A percentile compares a stretch with the other conserved stretches of the same genome.
These are phyloP conservation scores for Fragum sueziense DNA, from an alignment of 2,888 invertebrate species.

Conservation along the genomic window DNA sequence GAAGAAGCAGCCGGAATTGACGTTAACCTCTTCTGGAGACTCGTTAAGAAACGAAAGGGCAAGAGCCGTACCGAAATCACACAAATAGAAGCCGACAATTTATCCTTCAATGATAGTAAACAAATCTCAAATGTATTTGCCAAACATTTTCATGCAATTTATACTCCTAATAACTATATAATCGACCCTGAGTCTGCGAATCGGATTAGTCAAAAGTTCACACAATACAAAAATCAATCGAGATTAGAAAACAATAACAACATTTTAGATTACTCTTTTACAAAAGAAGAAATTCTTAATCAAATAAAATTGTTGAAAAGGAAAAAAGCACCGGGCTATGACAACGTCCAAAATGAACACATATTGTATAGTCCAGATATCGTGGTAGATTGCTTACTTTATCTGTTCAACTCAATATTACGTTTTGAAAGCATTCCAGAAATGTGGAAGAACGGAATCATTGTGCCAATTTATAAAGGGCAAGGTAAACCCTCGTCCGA, in stretches of 20 bases:
- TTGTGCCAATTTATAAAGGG: not conserved
- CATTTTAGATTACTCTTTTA: not conserved
- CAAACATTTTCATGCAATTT: too few relatives aligned
- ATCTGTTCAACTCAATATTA: not conserved
- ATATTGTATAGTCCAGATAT: not conserved
- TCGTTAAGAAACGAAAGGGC: too few relatives aligned
- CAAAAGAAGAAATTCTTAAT: not conserved
- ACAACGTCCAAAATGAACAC: not conserved
- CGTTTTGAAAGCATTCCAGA: not conserved
- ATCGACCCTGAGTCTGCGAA: too few relatives aligned
- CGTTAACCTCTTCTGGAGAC: too few relatives aligned
- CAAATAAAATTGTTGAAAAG: too few relatives aligned
- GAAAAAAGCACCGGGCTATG: not conserved
- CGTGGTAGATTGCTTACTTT: not conserved
- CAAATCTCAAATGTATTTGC: too few relatives aligned
- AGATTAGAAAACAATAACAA: not conserved
- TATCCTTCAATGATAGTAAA: too few relatives aligned
- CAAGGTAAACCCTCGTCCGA: not conserved
- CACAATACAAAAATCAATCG: not conserved
- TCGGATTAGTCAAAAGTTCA: not conserved
- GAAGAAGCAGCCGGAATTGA: too few relatives aligned
- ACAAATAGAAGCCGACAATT: too few relatives aligned
- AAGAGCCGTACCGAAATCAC: too few relatives aligned
- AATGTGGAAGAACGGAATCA: not conserved
- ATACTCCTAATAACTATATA: too few relatives aligned